Evolutionary conservation across 2,797 vertebrate species (phyloP), one percentile per base, ranked within the genome.

Genomic region (Cheirogaleus major): DNA sequence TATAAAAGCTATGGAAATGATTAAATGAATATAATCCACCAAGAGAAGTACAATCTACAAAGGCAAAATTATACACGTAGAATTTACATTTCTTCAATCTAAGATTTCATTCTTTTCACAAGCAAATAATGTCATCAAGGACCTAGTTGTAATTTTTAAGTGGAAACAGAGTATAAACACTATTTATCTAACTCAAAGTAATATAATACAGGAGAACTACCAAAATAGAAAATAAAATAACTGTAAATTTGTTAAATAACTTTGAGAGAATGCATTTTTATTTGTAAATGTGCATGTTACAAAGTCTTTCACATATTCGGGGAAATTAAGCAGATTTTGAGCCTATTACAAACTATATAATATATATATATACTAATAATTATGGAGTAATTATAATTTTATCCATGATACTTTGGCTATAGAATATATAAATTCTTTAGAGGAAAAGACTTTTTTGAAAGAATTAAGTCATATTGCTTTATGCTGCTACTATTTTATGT

Each of bases 141-240:
- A 69, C 86, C 1, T 25, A 50, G 69, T 96, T 95, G 97, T 11
- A 88, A 87, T 98, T 95, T 98, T 97, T 97, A 97, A 97, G 93
- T 97, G 86, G 94, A 98, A 97, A 97, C 94, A 78, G 78, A 98
- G 79, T 89, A 65, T 90, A 98, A 98, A 98, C 95, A 97, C 95
- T 97, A 97, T 96, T 98, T 97, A 86, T 95, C 59, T 96, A 98
- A 98, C 96, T 98, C 96, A 98, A 97, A 98, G 98, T 98, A 95
- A 98, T 94, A 95, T 97, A 98, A 97, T 38, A 41, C 1, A 35
- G 59, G n/a, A 97, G 87, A 97, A 92, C 90, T 89, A 95, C 92
- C 67, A 84, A 98, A 97, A 97, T 85, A 98, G 96, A 95, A 98
- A 70, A 57, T 97, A 97, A 76, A 43, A 41, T 65, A 67, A 5